Percentiles rank a stretch among this genome's conserved stretches.
Conservation (phyloP, 2,888 invertebrate genomes). For the Ormyrus pomaceus region DNA sequence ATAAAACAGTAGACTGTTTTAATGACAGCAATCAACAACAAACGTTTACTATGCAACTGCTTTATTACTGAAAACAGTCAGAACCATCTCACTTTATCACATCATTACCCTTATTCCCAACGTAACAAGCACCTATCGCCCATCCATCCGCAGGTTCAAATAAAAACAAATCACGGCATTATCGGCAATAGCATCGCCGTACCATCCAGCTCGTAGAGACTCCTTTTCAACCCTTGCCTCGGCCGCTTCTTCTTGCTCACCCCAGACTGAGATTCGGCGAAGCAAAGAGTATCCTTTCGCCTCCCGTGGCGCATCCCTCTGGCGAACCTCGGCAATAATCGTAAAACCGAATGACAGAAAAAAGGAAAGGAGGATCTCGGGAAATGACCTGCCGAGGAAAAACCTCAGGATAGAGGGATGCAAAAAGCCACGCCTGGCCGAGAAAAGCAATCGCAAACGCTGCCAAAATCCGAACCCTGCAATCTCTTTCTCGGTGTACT, state of each 20-base stretch:
- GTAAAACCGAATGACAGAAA: conserved; percentile 43
- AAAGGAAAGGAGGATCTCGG: conserved; percentile 56
- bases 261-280: too few species aligned
- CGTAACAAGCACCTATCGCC: background rate
- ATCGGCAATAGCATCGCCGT: conserved; percentile 39
- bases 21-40: too few species aligned
- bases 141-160: conserved; percentile 20
- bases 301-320: conserved; percentile 6
- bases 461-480: too few species aligned
- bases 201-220: background rate
- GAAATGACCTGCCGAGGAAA: conserved; percentile 31
- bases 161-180: conserved; percentile 45
- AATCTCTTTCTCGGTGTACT: too few species aligned
- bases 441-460: too few species aligned
- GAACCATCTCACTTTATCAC: conserved; percentile 18
- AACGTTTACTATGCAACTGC: too few species aligned
- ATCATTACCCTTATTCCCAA: conserved; percentile 1
- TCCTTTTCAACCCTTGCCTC: conserved; percentile 15
- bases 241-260: background rate
- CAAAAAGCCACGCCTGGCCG: background rate
- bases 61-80: background rate
- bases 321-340: conserved; percentile 47
- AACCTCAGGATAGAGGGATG: background rate
- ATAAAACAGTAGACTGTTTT: too few species aligned
- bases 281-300: background rate